Base-by-base conservation (phyloP, 2,113 vertebrate genomes). In the Erinaceus europaeus region DNA sequence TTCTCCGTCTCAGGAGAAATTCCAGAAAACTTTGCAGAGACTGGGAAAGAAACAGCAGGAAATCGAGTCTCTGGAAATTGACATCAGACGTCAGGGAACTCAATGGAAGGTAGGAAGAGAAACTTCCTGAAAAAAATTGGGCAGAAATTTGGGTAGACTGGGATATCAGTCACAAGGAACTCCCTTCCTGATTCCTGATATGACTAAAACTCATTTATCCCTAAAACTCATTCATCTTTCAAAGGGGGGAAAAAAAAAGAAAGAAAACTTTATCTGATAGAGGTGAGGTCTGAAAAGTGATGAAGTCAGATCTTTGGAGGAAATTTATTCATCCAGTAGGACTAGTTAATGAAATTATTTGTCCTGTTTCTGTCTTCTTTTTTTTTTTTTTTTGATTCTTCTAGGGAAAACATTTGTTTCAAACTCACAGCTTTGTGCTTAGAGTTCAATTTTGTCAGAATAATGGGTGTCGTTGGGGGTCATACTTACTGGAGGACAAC, bases 21-120 rank as follows among this genome's bases (percentile, higher is more conserved):
- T 90, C 12, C 50, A 68, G 27, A 27, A 0, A 53, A 9, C 12
- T 62, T 65, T 93, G n/a, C 5, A 40, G 18, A 73, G 6, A 2
- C 52, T 87, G 7, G 68, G 3, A 29, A 6, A 27, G 4, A 10
- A 84, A n/a, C n/a, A 68, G 20, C 20, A 53, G 84, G 12, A 87
- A 74, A 52, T 21, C n/a, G 38, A 79, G 17, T 3, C 4, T 11
- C 61, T 38, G 25, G 20, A 78, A 61, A 42, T 32, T 74, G 21
- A 20, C 17, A 6, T 90, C 42, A 38, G 4, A 40, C 6, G 73
- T 52, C 6, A 93, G 15, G 61, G 4, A 46, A n/a, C 50, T 46
- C 32, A 15, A 20, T 84, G 78, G 67, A 67, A 87, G 88, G 65
- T 72, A 55, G 21, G 42, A 32, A 34, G 44, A 18, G 29, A n/a